phyloP scores from a whole-genome alignment of 2,888 invertebrate genomes.

The Epistrophe eligans region DNA sequence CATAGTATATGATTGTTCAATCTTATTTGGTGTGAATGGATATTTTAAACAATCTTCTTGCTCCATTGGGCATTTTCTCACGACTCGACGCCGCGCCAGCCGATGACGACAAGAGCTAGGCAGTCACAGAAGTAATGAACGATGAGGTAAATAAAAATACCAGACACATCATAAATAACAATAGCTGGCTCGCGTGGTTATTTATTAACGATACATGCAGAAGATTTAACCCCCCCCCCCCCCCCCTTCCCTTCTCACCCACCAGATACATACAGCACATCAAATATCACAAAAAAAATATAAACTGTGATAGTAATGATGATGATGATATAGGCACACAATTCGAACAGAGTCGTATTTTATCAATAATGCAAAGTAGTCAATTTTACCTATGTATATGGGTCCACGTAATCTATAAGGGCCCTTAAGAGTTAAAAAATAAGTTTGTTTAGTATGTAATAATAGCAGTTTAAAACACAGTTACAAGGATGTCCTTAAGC shows the following conservation, averaged over 20 bases:
- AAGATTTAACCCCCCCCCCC: not conserved
- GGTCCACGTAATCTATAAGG: not conserved
- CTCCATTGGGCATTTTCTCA: slow-evolving; percentile 64
- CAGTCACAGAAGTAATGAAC: slow-evolving; percentile 56
- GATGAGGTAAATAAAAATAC: slow-evolving; percentile 39
- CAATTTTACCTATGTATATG: no score
- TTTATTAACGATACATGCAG: slow-evolving; percentile 45
- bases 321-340: not conserved
- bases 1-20: not conserved
- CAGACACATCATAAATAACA: slow-evolving; percentile 51
- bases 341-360: not conserved
- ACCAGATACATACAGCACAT: not conserved
- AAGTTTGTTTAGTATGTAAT: no score
- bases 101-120: not conserved
- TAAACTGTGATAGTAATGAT: not conserved
- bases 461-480: no score
- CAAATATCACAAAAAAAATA: not conserved
- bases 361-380: not conserved
- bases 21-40: slow-evolving; percentile 49
- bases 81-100: not conserved
- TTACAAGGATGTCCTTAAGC: no score
- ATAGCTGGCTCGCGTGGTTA: slow-evolving; percentile 51
- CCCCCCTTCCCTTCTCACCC: no score
- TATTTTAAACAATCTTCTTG: slow-evolving; percentile 57
- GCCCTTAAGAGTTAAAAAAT: no score